Base-by-base conservation (phyloP, 1,140 invertebrate species). In the Cherax quadricarinatus region DNA sequence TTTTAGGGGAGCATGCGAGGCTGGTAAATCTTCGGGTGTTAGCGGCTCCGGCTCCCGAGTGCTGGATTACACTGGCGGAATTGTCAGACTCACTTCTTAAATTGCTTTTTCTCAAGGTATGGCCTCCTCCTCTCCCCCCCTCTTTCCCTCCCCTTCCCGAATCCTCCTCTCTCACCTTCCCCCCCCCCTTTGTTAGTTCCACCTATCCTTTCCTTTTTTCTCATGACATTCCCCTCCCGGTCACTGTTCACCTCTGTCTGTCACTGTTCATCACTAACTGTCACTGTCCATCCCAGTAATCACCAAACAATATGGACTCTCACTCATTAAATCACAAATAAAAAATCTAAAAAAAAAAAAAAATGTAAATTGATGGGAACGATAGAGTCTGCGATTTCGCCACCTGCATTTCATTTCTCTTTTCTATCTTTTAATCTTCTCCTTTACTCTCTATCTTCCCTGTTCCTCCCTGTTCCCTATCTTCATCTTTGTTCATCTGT, bases 11-110 rank as follows among this genome's bases (percentile, higher is more conserved):
- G 53, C 7, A 57, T 14, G 53, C 53, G 12, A 41, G 30, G 30
- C 30, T 57, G 53, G 12, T 57, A 57, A 57, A 57, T 7, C 53
- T 57, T 57, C 7, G 12, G 53, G 53, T 57, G 53, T 57, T 57
- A 57, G 86, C 9, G 53, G 51, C 75, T 78, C 57, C 75, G 57
- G 9, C 24, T 51, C 18, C 49, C 41, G 78, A 88, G 57, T 80
- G 86, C 21, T 88, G 86, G 86, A 88, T 88, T 88, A 88, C 62
- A 75, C 21, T 53, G 80, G 75, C 75, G 75, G 80, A 88, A 88
- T 88, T 88, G 86, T 88, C 86, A 24, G 86, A 80, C 86, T 88
- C 79, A 79, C 21, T 48, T 88, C 86, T 88, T 88, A 88, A 88
- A 88, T 88, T 88, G 86, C 86, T 88, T 88, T 87, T 88, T 48